Conservation (phyloP, 2,113 vertebrate species). For the Megaceryle torquata region DNA sequence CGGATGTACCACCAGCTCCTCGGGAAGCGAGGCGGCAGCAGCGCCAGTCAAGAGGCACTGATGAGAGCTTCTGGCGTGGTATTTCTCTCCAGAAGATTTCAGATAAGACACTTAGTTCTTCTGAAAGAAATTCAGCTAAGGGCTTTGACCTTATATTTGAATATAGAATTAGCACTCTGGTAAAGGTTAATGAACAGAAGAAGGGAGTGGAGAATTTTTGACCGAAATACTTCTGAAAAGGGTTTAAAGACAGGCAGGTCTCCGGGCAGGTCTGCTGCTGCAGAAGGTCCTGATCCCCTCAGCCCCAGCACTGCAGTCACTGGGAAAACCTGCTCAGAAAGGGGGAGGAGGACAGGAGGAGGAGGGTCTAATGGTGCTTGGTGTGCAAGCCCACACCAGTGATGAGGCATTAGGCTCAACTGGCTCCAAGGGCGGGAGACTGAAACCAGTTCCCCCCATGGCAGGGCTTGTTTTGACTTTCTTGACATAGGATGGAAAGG, state of each 20-base stretch:
- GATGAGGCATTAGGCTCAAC: background rate
- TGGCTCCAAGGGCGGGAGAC: background rate
- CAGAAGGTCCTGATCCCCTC: background rate
- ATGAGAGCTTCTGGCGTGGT: background rate
- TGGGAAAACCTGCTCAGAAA: background rate
- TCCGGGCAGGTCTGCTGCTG: background rate
- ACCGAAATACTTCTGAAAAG: background rate
- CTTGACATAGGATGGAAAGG: background rate
- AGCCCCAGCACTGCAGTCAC: fast-evolving
- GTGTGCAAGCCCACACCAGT: background rate
- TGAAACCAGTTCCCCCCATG: fast-evolving
- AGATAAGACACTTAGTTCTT: background rate
- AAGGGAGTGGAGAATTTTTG: background rate
- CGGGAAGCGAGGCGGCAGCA: background rate
- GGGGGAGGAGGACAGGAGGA: background rate
- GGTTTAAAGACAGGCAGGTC: background rate
- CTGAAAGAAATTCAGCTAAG: background rate
- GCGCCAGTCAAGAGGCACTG: background rate
- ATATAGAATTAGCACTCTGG: background rate
- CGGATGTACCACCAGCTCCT: background rate
- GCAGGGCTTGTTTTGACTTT: background rate
- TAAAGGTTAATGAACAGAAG: slow-evolving; percentile 44
- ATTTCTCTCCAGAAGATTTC: background rate
- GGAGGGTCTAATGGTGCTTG: background rate
- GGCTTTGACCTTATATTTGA: slow-evolving; percentile 31